Evolutionary conservation across 1,140 invertebrate genomes (phyloP).

Genomic region (Hyphantria cunea): DNA sequence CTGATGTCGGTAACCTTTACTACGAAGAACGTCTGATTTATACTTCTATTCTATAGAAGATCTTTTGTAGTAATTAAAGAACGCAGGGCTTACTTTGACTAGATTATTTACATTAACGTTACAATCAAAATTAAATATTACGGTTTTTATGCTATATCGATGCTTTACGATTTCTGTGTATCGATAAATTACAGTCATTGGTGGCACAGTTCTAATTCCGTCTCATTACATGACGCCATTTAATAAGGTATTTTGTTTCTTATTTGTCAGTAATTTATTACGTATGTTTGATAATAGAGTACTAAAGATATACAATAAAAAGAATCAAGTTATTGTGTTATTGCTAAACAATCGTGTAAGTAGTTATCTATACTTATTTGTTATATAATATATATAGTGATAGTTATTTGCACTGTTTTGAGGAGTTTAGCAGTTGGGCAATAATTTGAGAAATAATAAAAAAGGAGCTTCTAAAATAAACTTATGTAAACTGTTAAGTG

Average conservation of each 20-base stretch:
- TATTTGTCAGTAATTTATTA: constrained; percentile 7
- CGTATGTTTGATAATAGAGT: constrained; percentile 5
- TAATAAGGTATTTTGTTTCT: constrained; percentile 8
- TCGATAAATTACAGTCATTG: too few species aligned
- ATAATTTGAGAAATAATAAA: neutral
- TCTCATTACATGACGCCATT: constrained; percentile 3
- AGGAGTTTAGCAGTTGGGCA: neutral
- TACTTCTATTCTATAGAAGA: too few species aligned
- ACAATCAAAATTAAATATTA: too few species aligned
- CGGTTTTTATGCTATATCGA: too few species aligned
- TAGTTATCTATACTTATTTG: neutral
- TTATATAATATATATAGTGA: constrained; percentile 3
- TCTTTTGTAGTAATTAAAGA: too few species aligned
- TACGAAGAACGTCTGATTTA: too few species aligned
- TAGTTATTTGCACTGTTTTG: neutral
- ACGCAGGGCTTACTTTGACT: too few species aligned
- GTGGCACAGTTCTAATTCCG: neutral
- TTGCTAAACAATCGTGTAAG: neutral
- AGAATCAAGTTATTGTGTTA: neutral
- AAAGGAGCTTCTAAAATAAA: neutral
- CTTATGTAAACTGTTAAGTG: neutral
- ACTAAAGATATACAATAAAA: constrained; percentile 2
- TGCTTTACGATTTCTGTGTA: too few species aligned
- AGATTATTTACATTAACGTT: too few species aligned
- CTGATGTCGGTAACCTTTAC: too few species aligned